Evolutionary conservation across 30 jellyfish, hydroid and myxozoan species (phyloP).

Genomic region (Hydra vulgaris): DNA sequence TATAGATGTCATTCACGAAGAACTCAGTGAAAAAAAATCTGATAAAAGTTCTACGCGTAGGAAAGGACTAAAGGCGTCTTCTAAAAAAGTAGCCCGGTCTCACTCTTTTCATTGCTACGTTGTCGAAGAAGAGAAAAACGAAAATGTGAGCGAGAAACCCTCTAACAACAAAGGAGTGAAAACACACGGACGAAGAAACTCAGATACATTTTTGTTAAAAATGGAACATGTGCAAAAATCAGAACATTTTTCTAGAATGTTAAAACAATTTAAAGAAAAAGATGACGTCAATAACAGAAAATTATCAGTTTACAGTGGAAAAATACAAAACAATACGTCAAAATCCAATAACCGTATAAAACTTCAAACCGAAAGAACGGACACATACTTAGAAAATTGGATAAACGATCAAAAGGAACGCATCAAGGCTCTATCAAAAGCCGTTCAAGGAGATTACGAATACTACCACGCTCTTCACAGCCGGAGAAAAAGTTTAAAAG

Average conservation of each 20-base stretch:
- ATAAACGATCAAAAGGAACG: not conserved
- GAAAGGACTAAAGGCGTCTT: not conserved
- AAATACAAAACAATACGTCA: not conserved
- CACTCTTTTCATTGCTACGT: not conserved
- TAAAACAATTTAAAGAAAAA: not conserved
- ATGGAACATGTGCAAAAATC: not conserved
- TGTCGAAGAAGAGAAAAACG: not conserved
- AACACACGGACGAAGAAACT: not conserved
- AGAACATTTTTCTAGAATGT: not conserved
- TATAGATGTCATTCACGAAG: not conserved
- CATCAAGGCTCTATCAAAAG: not conserved
- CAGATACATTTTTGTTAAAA: not conserved
- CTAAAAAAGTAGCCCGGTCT: not conserved
- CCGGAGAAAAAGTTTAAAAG: not conserved
- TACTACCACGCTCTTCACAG: not conserved
- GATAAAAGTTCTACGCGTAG: not conserved
- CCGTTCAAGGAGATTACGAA: not conserved
- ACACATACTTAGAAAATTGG: not conserved
- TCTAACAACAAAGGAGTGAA: not conserved
- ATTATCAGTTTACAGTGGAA: not conserved
- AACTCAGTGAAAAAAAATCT: not conserved
- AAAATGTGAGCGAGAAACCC: not conserved
- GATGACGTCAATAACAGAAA: not conserved
- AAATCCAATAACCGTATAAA: not conserved
- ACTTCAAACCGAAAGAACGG: not conserved